phyloP scores from a whole-genome alignment of 1,140 invertebrate genomes.

The Euglossa dilemma region DNA sequence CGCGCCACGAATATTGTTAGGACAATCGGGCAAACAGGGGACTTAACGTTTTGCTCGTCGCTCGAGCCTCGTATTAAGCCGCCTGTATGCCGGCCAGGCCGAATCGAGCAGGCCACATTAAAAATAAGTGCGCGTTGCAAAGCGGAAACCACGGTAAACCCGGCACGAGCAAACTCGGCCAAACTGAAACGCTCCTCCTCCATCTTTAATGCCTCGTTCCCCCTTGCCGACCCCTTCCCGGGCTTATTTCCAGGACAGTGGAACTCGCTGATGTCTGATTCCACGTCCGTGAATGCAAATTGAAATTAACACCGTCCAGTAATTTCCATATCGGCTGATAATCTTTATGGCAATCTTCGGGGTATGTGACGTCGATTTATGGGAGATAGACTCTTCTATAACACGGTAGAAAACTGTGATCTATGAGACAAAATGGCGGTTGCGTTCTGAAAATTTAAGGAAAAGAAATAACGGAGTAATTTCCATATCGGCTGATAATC shows the following conservation, averaged over 20 bases:
- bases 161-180: too few relatives aligned
- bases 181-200: too few relatives aligned
- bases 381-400: too few relatives aligned
- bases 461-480: too few relatives aligned
- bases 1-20: constrained; percentile 35
- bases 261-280: not conserved
- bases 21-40: constrained; percentile 49
- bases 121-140: constrained; percentile 9
- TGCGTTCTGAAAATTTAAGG: too few relatives aligned
- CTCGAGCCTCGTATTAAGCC: constrained; percentile 44
- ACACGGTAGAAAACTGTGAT: too few relatives aligned
- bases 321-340: too few relatives aligned
- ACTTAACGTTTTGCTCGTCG: constrained; percentile 64
- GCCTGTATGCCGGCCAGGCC: not conserved
- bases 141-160: not conserved
- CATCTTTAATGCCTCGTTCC: not conserved
- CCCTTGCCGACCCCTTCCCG: not conserved
- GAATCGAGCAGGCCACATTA: not conserved
- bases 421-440: too few relatives aligned
- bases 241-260: not conserved
- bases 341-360: too few relatives aligned
- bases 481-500: too few relatives aligned
- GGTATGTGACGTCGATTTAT: too few relatives aligned
- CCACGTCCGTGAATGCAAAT: not conserved
- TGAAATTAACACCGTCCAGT: not conserved